A percentile compares a stretch with the other conserved stretches of the same genome.
Evolutionary conservation across 2,888 invertebrate species (phyloP).

Genomic region (Amiota minor): DNA sequence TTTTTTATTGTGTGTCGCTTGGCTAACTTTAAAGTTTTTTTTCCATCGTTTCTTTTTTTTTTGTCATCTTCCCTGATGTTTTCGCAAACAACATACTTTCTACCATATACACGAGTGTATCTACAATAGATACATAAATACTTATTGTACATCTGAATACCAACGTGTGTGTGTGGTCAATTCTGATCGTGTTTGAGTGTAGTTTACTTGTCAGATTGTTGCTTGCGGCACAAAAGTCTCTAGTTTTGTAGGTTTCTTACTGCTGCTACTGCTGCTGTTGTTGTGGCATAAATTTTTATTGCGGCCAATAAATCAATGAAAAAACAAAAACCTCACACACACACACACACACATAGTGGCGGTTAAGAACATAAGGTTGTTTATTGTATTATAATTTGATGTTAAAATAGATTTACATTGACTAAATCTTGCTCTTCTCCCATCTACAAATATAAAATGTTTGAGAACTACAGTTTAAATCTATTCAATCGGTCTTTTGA

Average conservation of each 20-base stretch:
- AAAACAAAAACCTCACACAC: neutral
- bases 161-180: neutral
- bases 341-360: no score
- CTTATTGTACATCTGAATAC: neutral
- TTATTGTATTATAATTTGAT: no score
- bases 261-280: neutral
- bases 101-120: no score
- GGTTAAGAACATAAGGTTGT: no score
- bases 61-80: neutral
- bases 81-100: neutral
- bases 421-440: no score
- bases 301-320: slow-evolving; percentile 7
- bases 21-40: slow-evolving; percentile 6
- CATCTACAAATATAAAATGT: no score
- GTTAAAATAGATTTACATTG: no score
- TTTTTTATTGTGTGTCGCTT: neutral
- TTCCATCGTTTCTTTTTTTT: neutral
- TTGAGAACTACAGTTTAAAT: no score
- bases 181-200: neutral
- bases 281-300: slow-evolving; percentile 9
- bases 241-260: neutral
- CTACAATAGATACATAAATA: neutral
- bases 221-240: neutral
- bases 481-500: no score
- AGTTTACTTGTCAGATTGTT: neutral